Base-by-base conservation (phyloP, 1,140 invertebrate species). In the Diorhabda sublineata region DNA sequence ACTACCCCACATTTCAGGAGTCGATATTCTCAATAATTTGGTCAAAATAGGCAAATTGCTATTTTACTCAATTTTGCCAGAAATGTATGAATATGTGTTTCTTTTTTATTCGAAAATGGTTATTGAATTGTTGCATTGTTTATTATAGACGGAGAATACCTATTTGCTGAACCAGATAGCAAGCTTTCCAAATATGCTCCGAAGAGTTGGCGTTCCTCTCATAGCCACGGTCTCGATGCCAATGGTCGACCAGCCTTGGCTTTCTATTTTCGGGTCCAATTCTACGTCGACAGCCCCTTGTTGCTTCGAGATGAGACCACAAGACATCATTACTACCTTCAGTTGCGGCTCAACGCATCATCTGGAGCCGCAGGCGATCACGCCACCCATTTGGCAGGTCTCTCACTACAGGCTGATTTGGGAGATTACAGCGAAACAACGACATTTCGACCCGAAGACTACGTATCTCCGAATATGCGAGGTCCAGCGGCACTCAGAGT, bases 171-270 rank as follows among this genome's bases (percentile, higher is more conserved):
- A 81, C 89, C 90, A 76, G 95, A 96, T 79, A 94, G 91, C 84
- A 98, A 97, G 84, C 85, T 98, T 76, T 94, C 92, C 77, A 98
- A 97, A 84, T 96, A 96, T 86, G 94, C 94, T 71, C 93, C 95
- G 75, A 97, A 97, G 84, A 92, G 91, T 82, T 97, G 95, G 94
- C 91, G 94, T 81, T 92, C 92, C 70, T 94, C 94, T 68, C 91
- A 93, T 82, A 93, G 93, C 77, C 91, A 94, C 85, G 95, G 95
- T 69, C 85, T 95, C 81, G 94, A 96, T 83, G 92, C 90, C 80
- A 92, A 91, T 83, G 94, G 94, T 71, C 89, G 91, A 77, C 94
- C 95, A 59, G 87, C 96, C 42, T 86, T 97, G 75, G 92, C 92
- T 76, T 89, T 98, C 78, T 91, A 96, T 81, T 92, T 98, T 81